phyloP scores from a whole-genome alignment of 2,888 invertebrate species.

The Pyrrhia umbra region DNA sequence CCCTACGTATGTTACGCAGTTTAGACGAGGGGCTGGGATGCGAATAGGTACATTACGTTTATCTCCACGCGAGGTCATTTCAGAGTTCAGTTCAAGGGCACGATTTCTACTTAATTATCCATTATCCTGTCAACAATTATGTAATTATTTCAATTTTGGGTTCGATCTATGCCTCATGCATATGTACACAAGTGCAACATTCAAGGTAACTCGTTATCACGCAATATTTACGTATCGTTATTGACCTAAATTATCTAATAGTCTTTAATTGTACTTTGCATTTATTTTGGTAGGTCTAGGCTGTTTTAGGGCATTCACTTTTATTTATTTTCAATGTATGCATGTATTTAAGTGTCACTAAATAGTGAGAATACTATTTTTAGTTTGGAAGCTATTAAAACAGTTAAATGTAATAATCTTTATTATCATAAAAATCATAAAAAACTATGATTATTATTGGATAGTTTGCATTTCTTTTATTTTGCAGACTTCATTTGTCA shows the following conservation, averaged over 20 bases:
- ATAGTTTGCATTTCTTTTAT: background rate
- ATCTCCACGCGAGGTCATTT: slow-evolving; percentile 30
- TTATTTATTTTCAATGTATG: too few relatives aligned
- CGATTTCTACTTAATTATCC: slow-evolving; percentile 41
- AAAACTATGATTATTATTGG: background rate
- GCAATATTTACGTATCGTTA: slow-evolving; percentile 27
- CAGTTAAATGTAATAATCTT: too few relatives aligned
- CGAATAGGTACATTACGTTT: background rate
- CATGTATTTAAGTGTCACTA: too few relatives aligned
- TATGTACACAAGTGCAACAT: slow-evolving; percentile 17
- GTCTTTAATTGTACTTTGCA: slow-evolving; percentile 1
- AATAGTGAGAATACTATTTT: too few relatives aligned
- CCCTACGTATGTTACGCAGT: background rate
- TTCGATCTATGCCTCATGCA: slow-evolving; percentile 19
- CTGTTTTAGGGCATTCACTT: background rate
- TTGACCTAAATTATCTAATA: slow-evolving; percentile 15
- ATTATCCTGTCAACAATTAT: slow-evolving; percentile 23
- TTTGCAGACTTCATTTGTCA: background rate
- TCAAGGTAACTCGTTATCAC: slow-evolving; percentile 36
- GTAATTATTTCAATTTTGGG: slow-evolving; percentile 39
- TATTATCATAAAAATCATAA: background rate
- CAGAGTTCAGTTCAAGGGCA: slow-evolving; percentile 31
- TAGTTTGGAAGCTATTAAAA: too few relatives aligned
- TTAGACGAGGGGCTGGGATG: too few relatives aligned
- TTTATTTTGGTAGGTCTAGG: slow-evolving; percentile 11